Evolutionary conservation across 2,113 vertebrate species (phyloP).

Genomic region (Acrocephalus kingi): DNA sequence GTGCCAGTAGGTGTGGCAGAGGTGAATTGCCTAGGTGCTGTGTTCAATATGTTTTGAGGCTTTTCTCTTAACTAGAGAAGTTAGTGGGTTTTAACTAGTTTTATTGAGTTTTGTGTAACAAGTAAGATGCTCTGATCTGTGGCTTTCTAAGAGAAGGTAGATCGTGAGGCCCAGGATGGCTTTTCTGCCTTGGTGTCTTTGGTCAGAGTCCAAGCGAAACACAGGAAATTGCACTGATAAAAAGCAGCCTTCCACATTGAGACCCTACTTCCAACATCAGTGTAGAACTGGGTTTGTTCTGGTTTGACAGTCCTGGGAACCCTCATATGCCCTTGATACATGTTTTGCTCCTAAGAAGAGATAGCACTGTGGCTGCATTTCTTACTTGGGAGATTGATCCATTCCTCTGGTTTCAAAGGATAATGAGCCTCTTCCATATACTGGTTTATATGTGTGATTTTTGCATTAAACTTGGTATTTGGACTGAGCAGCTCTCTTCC

Average conservation of each 20-base stretch:
- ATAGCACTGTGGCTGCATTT: neutral
- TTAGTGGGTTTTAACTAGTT: neutral
- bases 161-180: fast-evolving
- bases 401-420: neutral
- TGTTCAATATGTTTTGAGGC: neutral
- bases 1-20: neutral
- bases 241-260: neutral
- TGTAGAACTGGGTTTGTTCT: neutral
- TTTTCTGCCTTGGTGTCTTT: neutral
- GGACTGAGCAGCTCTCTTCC: neutral
- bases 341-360: neutral
- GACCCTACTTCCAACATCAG: neutral
- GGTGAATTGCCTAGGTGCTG: neutral
- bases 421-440: fast-evolving
- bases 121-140: neutral
- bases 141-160: neutral
- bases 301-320: neutral
- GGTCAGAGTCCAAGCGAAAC: neutral
- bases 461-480: neutral
- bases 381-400: neutral
- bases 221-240: neutral
- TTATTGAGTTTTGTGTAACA: neutral
- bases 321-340: fast-evolving
- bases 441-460: neutral
- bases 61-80: neutral